Evolutionary conservation across 2,888 invertebrate species (phyloP).

Genomic region (Drosophila monieri): DNA sequence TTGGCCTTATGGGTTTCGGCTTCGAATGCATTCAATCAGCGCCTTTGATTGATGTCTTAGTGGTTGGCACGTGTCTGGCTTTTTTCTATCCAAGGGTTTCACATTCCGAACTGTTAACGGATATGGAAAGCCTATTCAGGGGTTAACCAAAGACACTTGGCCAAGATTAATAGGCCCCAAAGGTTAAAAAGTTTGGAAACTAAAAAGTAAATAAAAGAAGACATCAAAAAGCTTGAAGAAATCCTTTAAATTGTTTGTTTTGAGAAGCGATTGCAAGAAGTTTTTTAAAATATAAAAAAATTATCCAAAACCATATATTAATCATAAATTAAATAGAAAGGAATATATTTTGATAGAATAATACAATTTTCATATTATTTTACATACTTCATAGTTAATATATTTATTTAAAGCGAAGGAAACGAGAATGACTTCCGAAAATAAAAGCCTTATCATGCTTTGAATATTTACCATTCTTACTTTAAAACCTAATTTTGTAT

Average conservation of each 20-base stretch:
- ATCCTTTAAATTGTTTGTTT: neutral
- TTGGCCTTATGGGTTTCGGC: constrained; percentile 4
- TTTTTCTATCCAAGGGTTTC: constrained; percentile 7
- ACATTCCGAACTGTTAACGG: constrained; percentile 33
- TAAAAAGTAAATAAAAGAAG: neutral
- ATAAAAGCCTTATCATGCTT: too few species aligned
- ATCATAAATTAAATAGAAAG: too few species aligned
- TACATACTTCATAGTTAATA: too few species aligned
- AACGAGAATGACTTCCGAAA: too few species aligned
- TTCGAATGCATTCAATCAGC: constrained; percentile 48
- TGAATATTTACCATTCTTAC: too few species aligned
- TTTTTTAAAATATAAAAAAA: too few species aligned
- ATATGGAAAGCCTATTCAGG: constrained; percentile 31
- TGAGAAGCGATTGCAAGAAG: too few species aligned
- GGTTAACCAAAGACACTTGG: constrained; percentile 8
- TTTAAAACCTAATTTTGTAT: too few species aligned
- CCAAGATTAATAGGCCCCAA: constrained; percentile 30
- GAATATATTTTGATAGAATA: too few species aligned
- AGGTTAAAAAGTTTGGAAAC: neutral
- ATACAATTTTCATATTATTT: too few species aligned
- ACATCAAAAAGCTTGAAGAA: neutral
- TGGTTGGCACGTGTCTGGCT: constrained; percentile 31
- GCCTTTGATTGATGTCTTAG: constrained; percentile 43
- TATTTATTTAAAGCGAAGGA: too few species aligned
- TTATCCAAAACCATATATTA: too few species aligned